These are phyloP conservation scores for Lepisosteus oculatus DNA, from an alignment of 2,113 vertebrate genomes.

Conservation along the genomic window DNA sequence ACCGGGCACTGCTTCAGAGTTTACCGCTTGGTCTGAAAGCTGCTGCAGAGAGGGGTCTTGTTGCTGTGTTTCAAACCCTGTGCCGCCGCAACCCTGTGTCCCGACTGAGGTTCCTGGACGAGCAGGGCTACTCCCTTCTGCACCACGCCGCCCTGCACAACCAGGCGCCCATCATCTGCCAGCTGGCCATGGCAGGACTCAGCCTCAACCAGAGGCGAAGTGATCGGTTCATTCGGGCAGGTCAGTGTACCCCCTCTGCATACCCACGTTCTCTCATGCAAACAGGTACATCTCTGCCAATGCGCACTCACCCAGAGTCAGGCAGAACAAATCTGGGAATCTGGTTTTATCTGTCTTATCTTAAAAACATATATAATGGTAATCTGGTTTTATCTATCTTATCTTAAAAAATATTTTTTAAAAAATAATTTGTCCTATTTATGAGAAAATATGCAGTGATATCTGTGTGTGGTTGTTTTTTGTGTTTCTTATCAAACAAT, in stretches of 20 bases:
- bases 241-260: constrained; percentile 29
- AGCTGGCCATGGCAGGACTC: constrained; percentile 54
- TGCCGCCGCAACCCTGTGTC: constrained; percentile 59
- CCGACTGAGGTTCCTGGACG: constrained; percentile 56
- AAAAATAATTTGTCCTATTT: no score
- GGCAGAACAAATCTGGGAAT: no score
- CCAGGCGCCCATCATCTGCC: constrained; percentile 55
- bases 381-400: no score
- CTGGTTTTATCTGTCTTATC: no score
- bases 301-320: background rate
- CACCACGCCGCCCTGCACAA: constrained; percentile 68
- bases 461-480: no score
- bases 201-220: constrained; percentile 59
- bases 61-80: constrained; percentile 60
- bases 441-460: no score
- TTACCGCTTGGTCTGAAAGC: constrained; percentile 60
- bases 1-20: constrained; percentile 43
- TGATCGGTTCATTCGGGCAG: constrained; percentile 31
- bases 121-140: constrained; percentile 57
- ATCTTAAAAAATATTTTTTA: no score
- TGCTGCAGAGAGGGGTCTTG: constrained; percentile 63
- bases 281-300: background rate
- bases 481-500: no score
- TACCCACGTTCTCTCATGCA: no score
- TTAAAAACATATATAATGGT: no score